A percentile compares a stretch with the other conserved stretches of the same genome.
phyloP scores from a whole-genome alignment of 2,113 vertebrate species.

The Bettongia penicillata region DNA sequence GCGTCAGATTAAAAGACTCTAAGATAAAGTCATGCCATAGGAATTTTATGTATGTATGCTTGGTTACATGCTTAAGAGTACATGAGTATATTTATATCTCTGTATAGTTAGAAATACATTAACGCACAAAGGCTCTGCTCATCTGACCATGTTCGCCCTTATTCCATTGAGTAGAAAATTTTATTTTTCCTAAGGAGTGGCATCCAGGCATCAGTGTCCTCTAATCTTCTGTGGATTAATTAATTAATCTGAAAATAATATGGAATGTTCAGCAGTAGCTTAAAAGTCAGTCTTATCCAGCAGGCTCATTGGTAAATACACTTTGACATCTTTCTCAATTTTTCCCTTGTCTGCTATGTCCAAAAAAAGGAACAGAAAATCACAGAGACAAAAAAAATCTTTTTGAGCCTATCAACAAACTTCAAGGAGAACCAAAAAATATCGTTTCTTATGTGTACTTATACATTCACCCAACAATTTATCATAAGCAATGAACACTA shows the following conservation, averaged over 20 bases:
- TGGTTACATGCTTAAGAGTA: neutral
- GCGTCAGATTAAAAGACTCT: neutral
- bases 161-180: neutral
- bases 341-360: neutral
- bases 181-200: slow-evolving; percentile 17
- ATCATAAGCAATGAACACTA: neutral
- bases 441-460: slow-evolving; percentile 15
- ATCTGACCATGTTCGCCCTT: slow-evolving; percentile 11
- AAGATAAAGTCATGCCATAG: slow-evolving; percentile 5
- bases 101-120: neutral
- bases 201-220: slow-evolving; percentile 31
- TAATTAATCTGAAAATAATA: slow-evolving; percentile 15
- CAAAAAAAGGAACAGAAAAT: neutral
- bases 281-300: slow-evolving; percentile 2
- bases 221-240: slow-evolving; percentile 10
- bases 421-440: neutral
- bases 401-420: neutral
- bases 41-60: neutral
- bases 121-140: neutral
- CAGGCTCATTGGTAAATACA: slow-evolving; percentile 8
- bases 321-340: neutral
- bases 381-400: neutral
- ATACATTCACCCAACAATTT: neutral
- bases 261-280: slow-evolving; percentile 33
- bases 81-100: neutral